Evolutionary conservation across 1,140 invertebrate species (phyloP), one percentile per base, ranked within the genome.

Genomic region (Trachymyrmex septentrionalis): DNA sequence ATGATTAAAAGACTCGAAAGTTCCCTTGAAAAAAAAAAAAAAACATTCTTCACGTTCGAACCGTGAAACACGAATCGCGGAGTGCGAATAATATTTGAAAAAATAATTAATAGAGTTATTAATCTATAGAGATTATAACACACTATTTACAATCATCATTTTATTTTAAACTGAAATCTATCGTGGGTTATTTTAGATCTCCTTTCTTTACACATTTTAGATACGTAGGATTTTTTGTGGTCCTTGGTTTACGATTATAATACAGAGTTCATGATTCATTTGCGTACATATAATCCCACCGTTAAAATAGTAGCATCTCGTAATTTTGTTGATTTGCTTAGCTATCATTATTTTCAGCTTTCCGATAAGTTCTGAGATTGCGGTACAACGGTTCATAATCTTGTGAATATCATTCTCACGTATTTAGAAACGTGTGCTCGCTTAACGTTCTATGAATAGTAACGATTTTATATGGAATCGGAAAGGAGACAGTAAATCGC

Each of bases 401-500:
- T 84, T 85, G 85, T 82, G 77, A 86, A 86, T 87, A 87, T 84
- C 81, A 85, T 78, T 76, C 48, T 86, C 73, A 64, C 55, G 34
- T 86, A 87, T 72, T 38, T 87, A 85, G 67, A 85, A 85, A 89
- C 73, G 67, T 73, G 61, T 84, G 38, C 59, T 72, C 34, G 81
- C 73, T 85, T 84, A 85, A 87, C 72, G 64, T 85, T 91, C 81
- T 87, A 87, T 64, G 72, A 81, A 69, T 87, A 80, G 69, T 77
- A 76, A 87, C 64, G 66, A 66, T 75, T 85, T 85, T 73, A 87
- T 87, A 73, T 80, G 55, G 82, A 85, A 88, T 63, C 34, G 21
- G 48, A 69, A 75, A 69, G 61, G 73, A 75, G 38, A 67, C 38
- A 84, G 55, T 44, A 86, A 78, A 76, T 64, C 77, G 63, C 77